Conservation (phyloP, 2,888 invertebrate genomes). For the Halictus quadricinctus region DNA sequence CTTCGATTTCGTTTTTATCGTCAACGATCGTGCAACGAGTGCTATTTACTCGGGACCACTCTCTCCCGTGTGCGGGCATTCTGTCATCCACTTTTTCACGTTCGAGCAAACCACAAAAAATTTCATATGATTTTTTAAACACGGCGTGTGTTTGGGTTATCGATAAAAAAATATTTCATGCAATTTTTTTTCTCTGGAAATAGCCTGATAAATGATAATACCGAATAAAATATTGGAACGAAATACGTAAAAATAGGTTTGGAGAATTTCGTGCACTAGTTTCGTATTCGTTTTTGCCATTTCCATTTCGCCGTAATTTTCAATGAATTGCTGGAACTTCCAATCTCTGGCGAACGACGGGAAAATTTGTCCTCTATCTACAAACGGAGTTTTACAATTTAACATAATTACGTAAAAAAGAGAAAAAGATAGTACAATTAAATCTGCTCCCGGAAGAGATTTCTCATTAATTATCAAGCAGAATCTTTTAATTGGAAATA, state of each 20-base stretch:
- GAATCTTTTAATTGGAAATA: not conserved
- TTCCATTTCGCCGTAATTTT: not conserved
- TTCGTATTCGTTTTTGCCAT: not conserved
- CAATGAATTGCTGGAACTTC: not conserved
- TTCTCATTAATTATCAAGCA: constrained; percentile 5
- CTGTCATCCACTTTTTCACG: not conserved
- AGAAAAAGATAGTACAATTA: not conserved
- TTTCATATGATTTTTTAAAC: not conserved
- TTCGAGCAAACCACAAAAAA: not conserved
- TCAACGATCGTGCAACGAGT: not conserved
- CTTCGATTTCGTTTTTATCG: not conserved
- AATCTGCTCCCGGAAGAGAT: not conserved
- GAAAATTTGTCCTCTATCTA: not conserved
- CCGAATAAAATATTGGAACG: not conserved
- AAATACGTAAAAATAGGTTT: not conserved
- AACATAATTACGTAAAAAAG: not conserved
- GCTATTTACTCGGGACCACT: not conserved
- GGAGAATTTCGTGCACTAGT: not conserved
- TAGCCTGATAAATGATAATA: not conserved
- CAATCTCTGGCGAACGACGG: not conserved
- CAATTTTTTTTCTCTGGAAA: not conserved
- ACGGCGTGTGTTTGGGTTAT: not conserved
- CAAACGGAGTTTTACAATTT: not conserved
- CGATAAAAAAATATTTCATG: not conserved
- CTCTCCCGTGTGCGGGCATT: not conserved